These are phyloP conservation scores for Dryococelus australis DNA, from an alignment of 2,888 invertebrate species.

Conservation along the genomic window DNA sequence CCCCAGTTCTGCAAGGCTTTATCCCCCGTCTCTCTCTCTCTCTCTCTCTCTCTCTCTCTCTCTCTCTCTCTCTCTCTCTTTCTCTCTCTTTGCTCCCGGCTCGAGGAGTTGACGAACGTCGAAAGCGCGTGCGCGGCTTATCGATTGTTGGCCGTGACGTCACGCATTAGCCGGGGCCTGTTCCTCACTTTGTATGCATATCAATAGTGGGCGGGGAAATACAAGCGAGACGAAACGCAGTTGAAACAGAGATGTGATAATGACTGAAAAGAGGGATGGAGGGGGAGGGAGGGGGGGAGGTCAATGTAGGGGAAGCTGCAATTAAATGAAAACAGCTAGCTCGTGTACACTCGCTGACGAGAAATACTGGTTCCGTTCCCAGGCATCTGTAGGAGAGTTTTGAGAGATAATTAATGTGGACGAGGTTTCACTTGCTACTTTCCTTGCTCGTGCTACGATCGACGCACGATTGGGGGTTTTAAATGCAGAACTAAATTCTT, in stretches of 20 bases:
- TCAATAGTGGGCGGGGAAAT: not conserved
- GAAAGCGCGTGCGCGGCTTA: not conserved
- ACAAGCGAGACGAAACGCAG: not conserved
- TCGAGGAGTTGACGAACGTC: not conserved
- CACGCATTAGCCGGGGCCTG: not conserved
- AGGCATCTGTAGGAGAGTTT: too few species aligned
- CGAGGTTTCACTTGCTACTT: too few species aligned
- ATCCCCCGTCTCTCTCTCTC: too few species aligned
- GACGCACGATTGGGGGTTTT: too few species aligned
- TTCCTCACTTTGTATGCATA: slow-evolving; percentile 10
- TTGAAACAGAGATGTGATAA: not conserved
- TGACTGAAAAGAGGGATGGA: not conserved
- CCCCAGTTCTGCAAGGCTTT: too few species aligned
- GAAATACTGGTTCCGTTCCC: not conserved
- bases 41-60: not conserved
- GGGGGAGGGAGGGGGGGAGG: not conserved
- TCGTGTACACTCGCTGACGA: not conserved
- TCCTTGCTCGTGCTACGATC: too few species aligned
- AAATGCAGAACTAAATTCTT: too few species aligned
- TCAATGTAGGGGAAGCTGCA: not conserved
- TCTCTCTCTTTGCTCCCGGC: not conserved
- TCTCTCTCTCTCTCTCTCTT: not conserved
- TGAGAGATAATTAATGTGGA: too few species aligned
- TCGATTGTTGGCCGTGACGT: slow-evolving; percentile 16
- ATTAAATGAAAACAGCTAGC: not conserved